phyloP scores from a whole-genome alignment of 2,888 invertebrate species.

The Argynnis bischoffii region DNA sequence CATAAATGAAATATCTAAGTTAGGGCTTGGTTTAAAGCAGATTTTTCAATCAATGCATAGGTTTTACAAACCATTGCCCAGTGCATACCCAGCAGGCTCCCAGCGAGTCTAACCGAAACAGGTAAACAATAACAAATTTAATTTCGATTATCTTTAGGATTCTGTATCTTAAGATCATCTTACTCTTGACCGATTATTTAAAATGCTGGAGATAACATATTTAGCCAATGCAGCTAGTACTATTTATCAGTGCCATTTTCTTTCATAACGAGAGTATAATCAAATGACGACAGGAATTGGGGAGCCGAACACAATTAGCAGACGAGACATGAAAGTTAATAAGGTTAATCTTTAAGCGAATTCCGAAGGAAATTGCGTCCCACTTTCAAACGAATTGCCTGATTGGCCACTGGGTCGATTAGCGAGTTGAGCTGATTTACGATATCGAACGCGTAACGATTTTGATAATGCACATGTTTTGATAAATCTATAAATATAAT shows the following conservation, averaged over 20 bases:
- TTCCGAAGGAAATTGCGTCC: conserved; percentile 74
- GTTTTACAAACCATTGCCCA: no score
- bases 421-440: conserved; percentile 40
- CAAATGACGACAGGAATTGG: conserved; percentile 62
- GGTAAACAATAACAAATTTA: no score
- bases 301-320: conserved; percentile 70
- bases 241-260: conserved; percentile 47
- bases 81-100: no score
- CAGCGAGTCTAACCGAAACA: no score
- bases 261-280: conserved; percentile 59
- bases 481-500: neutral
- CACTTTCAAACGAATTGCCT: conserved; percentile 63
- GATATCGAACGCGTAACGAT: conserved; percentile 22
- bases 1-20: no score
- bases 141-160: no score
- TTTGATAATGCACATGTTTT: conserved; percentile 9
- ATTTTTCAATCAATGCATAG: no score
- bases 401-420: conserved; percentile 72
- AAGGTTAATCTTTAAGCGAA: conserved; percentile 71
- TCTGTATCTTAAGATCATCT: conserved; percentile 49
- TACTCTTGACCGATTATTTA: conserved; percentile 47
- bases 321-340: conserved; percentile 76
- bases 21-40: no score
- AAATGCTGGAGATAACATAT: neutral
- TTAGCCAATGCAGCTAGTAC: conserved; percentile 38